Evolutionary conservation across 2,888 invertebrate species (phyloP).

Genomic region (Rhodophaea formosa): DNA sequence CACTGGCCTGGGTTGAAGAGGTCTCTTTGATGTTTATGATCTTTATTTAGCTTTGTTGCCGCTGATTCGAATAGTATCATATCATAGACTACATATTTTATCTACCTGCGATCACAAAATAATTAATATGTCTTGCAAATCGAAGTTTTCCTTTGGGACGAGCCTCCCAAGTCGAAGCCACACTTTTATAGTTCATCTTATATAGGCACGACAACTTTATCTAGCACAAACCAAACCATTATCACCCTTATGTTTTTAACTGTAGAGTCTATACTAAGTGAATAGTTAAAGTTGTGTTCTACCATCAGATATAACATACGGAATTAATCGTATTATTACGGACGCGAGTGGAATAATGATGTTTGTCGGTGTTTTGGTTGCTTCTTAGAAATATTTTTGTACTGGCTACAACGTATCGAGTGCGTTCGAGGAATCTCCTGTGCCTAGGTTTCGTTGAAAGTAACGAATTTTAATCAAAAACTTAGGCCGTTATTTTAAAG

Average conservation of each 20-base stretch:
- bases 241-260: conserved; percentile 25
- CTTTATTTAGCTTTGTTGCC: too few species aligned
- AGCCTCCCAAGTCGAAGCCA: conserved; percentile 56
- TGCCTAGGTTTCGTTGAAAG: conserved; percentile 5
- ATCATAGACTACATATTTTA: too few species aligned
- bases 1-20: too few species aligned
- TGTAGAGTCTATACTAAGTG: conserved; percentile 25
- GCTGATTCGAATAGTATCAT: too few species aligned
- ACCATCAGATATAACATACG: conserved; percentile 59
- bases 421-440: not conserved
- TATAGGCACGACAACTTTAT: conserved; percentile 20
- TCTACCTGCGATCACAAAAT: not conserved
- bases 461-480: not conserved
- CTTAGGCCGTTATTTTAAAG: too few species aligned
- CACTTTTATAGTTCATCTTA: conserved; percentile 49
- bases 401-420: conserved; percentile 4
- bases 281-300: conserved; percentile 33
- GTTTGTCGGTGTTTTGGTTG: conserved; percentile 53
- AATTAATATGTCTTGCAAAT: conserved; percentile 29
- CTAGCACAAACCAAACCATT: conserved; percentile 27
- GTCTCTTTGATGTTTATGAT: too few species aligned
- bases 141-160: conserved; percentile 50
- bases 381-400: conserved; percentile 59
- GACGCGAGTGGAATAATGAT: conserved; percentile 59
- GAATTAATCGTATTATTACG: conserved; percentile 79